Evolutionary conservation across 2,888 invertebrate genomes (phyloP).

Genomic region (Empis stercorea): DNA sequence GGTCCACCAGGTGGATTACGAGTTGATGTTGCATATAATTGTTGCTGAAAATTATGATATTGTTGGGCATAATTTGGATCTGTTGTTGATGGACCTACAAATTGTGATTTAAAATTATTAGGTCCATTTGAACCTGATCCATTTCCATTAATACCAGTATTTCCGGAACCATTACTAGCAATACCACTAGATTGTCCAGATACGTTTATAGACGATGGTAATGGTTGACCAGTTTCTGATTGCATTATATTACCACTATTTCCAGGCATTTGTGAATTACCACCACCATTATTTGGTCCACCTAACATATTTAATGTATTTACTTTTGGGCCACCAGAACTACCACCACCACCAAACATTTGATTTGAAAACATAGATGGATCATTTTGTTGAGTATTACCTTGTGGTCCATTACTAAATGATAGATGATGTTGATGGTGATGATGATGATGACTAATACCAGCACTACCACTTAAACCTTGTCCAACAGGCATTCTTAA

Average conservation of each 20-base stretch:
- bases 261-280: background rate
- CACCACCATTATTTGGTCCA: slow-evolving; percentile 28
- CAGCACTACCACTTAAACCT: slow-evolving; percentile 14
- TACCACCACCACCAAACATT: slow-evolving; percentile 36
- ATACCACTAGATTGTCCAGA: slow-evolving; percentile 22
- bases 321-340: slow-evolving; percentile 19
- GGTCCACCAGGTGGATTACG: slow-evolving; percentile 40
- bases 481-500: slow-evolving; percentile 19
- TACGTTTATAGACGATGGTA: slow-evolving; percentile 68
- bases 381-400: slow-evolving; percentile 22
- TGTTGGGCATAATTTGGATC: slow-evolving; percentile 91
- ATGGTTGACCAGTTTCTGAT: slow-evolving; percentile 54
- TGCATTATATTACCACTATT: slow-evolving; percentile 21
- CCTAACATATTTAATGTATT: background rate
- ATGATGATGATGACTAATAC: slow-evolving; percentile 25
- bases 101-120: slow-evolving; percentile 42
- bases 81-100: slow-evolving; percentile 71
- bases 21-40: slow-evolving; percentile 78
- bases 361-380: slow-evolving; percentile 25
- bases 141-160: too few species aligned
- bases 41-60: slow-evolving; percentile 92
- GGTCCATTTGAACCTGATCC: slow-evolving; percentile 6
- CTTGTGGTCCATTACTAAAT: slow-evolving; percentile 15
- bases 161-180: background rate
- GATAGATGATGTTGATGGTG: slow-evolving; percentile 19